phyloP scores from a whole-genome alignment of 2,113 vertebrate genomes.

The Chloropsis cyanopogon region DNA sequence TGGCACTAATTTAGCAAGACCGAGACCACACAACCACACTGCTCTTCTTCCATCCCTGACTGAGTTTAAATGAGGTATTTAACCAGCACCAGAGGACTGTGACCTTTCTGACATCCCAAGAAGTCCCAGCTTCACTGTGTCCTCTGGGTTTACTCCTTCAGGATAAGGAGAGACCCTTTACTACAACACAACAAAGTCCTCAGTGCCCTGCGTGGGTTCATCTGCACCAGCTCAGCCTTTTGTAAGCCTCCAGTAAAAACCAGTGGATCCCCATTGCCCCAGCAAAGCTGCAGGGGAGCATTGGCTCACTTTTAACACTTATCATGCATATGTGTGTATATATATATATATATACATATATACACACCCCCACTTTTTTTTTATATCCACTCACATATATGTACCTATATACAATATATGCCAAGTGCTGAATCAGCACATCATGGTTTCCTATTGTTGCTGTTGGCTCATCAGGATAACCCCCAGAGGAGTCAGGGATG shows the following conservation, averaged over 20 bases:
- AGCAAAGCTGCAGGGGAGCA: not conserved
- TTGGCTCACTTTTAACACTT: not conserved
- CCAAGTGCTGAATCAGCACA: not conserved
- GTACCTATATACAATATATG: accelerated
- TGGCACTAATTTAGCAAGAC: not conserved
- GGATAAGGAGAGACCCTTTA: not conserved
- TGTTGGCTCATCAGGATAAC: not conserved
- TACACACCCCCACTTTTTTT: too few relatives aligned
- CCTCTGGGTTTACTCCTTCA: not conserved
- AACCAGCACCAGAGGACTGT: not conserved
- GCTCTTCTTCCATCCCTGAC: not conserved
- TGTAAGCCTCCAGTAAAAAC: not conserved
- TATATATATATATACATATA: too few relatives aligned
- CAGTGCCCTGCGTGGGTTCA: accelerated
- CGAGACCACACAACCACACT: not conserved
- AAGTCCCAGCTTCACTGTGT: not conserved
- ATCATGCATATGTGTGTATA: too few relatives aligned
- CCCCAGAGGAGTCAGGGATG: not conserved
- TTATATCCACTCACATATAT: not conserved
- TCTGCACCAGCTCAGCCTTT: not conserved
- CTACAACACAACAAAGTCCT: not conserved
- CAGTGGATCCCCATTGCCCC: not conserved
- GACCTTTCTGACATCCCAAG: not conserved
- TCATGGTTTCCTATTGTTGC: not conserved
- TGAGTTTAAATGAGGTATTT: not conserved